Base-by-base conservation (phyloP, 2,888 invertebrate species). In the Heliconius ethilla region DNA sequence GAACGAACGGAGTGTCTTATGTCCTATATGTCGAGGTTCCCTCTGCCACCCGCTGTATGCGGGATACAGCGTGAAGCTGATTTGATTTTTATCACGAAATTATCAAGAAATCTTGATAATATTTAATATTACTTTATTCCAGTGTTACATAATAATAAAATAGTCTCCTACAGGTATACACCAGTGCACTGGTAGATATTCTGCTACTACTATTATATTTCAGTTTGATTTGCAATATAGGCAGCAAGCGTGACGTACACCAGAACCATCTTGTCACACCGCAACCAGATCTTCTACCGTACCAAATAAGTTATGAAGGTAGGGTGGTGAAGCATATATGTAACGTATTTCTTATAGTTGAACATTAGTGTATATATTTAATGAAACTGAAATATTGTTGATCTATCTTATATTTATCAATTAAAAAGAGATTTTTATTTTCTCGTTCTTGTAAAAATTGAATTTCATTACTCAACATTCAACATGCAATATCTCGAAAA, bases 171-270 rank as follows among this genome's bases (percentile, higher is more conserved):
- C 15, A 67, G 0, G n/a, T 67, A 22, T n/a, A 37, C 10, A 67
- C 37, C 11, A 1, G 2, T 4, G 37, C n/a, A n/a, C 10, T 67
- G 13, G 67, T 13, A 69, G 40, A 69, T 40, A 69, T 69, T 69
- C 40, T 25, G 25, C 15, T 25, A 15, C 40, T 37, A 37, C 13
- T 67, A 40, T 25, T 69, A n/a, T 69, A 69, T 40, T 40, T 40
- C 40, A 69, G 37, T 69, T 69, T 69, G 40, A 40, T 69, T 40
- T 69, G 67, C 67, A 40, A 40, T 69, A 69, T 40, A 69, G 40
- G 40, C 67, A 25, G 7, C 15, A 69, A 3, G 67, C 40, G 67
- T 25, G 40, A 69, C 67, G 15, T 40, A 40, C 40, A 6, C 40
- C 13, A 40, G 25, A 25, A 69, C 40, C 25, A 40, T 67, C 67